Evolutionary conservation across 53 echinoderm and acorn worm species (phyloP).

Genomic region (Temnopleurus reevesii): DNA sequence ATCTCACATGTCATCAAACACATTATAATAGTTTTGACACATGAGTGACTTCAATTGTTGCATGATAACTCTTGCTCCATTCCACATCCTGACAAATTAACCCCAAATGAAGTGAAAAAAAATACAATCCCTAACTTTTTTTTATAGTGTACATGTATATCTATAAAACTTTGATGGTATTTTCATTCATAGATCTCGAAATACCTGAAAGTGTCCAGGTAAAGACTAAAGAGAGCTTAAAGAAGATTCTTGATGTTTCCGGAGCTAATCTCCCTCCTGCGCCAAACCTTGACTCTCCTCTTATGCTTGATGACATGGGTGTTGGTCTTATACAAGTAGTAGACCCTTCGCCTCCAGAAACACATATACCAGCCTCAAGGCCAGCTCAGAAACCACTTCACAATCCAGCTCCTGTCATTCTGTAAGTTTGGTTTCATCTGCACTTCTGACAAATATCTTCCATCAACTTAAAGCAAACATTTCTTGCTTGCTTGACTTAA

Average conservation of each 20-base stretch:
- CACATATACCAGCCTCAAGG: background rate
- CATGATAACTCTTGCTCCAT: no score
- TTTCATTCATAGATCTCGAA: background rate
- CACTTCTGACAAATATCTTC: no score
- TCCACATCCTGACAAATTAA: no score
- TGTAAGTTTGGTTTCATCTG: background rate
- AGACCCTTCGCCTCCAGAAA: background rate
- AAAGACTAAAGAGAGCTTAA: background rate
- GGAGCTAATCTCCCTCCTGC: constrained; percentile 30
- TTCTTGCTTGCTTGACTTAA: no score
- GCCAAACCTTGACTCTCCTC: background rate
- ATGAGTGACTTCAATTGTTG: no score
- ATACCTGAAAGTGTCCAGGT: background rate
- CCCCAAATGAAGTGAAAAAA: no score
- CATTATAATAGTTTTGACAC: no score
- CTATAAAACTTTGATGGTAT: background rate
- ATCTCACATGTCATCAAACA: no score
- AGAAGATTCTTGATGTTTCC: constrained; percentile 19
- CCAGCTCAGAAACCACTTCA: background rate
- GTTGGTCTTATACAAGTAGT: constrained; percentile 1
- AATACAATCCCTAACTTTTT: no score
- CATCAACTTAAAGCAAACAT: no score
- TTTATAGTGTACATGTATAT: background rate
- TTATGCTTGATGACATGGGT: constrained; percentile 12
- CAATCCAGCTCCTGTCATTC: background rate